These are phyloP conservation scores for Pomacea canaliculata DNA, from an alignment of 2,888 invertebrate genomes.

Conservation along the genomic window DNA sequence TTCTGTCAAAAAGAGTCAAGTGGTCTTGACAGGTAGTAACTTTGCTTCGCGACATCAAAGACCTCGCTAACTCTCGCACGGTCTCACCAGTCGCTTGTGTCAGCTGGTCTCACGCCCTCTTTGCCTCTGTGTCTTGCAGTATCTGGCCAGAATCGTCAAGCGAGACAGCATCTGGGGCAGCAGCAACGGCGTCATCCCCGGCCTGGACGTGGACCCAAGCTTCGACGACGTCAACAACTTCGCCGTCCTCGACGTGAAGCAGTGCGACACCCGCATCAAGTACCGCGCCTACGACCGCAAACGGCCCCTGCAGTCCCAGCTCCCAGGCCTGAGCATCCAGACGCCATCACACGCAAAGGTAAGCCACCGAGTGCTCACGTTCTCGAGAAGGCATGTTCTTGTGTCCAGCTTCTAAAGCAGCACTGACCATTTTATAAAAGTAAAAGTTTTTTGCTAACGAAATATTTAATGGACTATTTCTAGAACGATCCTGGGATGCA, in stretches of 20 bases:
- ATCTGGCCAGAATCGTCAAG: background rate
- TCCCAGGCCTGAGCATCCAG: constrained; percentile 14
- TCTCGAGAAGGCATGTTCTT: no score
- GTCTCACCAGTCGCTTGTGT: no score
- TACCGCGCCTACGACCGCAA: constrained; percentile 11
- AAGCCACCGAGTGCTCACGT: background rate
- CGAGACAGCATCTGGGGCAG: constrained; percentile 2
- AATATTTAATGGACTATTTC: no score
- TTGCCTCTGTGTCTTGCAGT: background rate
- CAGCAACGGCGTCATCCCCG: background rate
- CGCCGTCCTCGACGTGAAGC: constrained; percentile 8
- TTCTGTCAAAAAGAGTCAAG: no score
- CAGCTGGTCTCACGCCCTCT: no score
- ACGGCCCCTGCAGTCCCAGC: background rate
- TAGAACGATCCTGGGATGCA: no score
- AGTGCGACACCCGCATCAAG: constrained; percentile 20
- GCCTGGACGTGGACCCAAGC: constrained; percentile 2
- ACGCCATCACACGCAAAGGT: background rate
- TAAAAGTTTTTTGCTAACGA: background rate
- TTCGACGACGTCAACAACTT: constrained; percentile 18
- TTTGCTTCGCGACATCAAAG: no score
- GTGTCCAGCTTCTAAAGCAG: no score
- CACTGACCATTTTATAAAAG: background rate
- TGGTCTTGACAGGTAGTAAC: no score
- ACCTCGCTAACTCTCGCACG: no score